Evolutionary conservation across 2,888 invertebrate species (phyloP).

Genomic region (Pyrrhia umbra): DNA sequence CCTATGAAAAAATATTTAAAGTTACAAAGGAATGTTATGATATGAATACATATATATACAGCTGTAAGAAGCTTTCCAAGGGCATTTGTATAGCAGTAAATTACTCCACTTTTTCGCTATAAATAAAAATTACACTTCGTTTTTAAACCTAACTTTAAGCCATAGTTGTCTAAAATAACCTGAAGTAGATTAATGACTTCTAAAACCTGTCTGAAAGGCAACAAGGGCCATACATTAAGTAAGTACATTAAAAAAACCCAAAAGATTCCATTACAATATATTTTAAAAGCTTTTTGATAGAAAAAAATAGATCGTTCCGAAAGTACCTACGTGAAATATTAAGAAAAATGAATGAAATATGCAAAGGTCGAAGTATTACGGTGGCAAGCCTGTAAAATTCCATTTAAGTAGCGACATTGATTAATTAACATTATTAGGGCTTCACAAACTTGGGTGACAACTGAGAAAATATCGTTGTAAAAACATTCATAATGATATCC

Average conservation of each 20-base stretch:
- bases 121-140: constrained; percentile 22
- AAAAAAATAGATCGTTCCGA: constrained; percentile 59
- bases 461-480: constrained; percentile 53
- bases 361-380: constrained; percentile 64
- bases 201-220: constrained; percentile 26
- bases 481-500: constrained; percentile 57
- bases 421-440: constrained; percentile 71
- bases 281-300: constrained; percentile 57
- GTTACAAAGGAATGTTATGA: background rate
- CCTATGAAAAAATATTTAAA: too few species aligned
- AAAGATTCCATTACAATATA: constrained; percentile 54
- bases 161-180: constrained; percentile 34
- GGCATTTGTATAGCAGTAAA: too few species aligned
- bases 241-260: constrained; percentile 13
- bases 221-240: constrained; percentile 31
- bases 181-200: constrained; percentile 35
- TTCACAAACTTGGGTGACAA: constrained; percentile 61
- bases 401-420: constrained; percentile 74
- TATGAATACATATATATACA: background rate
- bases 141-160: constrained; percentile 17
- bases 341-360: constrained; percentile 69
- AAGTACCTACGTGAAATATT: constrained; percentile 67
- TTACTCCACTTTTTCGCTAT: background rate
- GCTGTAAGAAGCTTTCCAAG: background rate
- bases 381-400: constrained; percentile 68